phyloP scores from a whole-genome alignment of 2,888 invertebrate genomes.

The Blastobasis lacticolella region DNA sequence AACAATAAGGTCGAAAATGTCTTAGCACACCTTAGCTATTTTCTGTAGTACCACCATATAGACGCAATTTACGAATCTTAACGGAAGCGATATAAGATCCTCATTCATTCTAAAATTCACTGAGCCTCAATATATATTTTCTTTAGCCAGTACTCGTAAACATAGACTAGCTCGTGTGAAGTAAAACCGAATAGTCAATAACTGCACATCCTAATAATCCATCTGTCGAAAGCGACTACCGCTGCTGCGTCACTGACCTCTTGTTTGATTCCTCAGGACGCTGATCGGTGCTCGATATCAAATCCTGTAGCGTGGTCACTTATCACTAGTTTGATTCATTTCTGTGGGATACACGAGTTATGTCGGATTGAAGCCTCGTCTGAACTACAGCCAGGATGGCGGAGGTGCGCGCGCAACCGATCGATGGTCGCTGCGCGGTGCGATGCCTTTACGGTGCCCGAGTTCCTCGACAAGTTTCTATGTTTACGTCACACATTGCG shows the following conservation, averaged over 20 bases:
- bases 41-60: no score
- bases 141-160: no score
- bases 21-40: no score
- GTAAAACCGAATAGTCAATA: no score
- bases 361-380: constrained; percentile 47
- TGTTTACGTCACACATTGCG: constrained; percentile 69
- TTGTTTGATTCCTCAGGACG: constrained; percentile 20
- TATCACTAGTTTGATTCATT: constrained; percentile 61
- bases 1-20: no score
- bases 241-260: constrained; percentile 33
- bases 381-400: constrained; percentile 51
- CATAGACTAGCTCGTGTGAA: no score
- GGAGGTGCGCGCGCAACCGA: constrained; percentile 65
- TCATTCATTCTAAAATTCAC: no score
- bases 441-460: constrained; percentile 36
- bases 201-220: no score
- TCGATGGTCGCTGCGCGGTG: constrained; percentile 65
- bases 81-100: no score
- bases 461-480: constrained; percentile 49
- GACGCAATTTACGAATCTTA: no score
- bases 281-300: constrained; percentile 23
- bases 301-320: constrained; percentile 45
- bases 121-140: no score
- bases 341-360: constrained; percentile 57
- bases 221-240: neutral